phyloP scores from a whole-genome alignment of 2,888 invertebrate species.

The Drosophila flavopinicola region DNA sequence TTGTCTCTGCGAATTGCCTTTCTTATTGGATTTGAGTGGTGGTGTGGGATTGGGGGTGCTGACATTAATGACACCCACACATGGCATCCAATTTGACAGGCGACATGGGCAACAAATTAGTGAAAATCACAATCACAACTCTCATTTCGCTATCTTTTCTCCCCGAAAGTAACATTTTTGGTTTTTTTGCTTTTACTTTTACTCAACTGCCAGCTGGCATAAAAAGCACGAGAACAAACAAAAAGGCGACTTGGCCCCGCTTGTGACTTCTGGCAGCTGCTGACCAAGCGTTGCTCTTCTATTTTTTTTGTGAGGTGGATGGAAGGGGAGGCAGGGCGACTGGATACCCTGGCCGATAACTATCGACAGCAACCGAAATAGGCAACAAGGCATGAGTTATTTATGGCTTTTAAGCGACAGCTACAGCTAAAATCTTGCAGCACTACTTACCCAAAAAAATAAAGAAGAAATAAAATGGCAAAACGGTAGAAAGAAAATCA shows the following conservation, averaged over 20 bases:
- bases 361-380: slow-evolving; percentile 73
- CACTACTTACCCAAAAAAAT: slow-evolving; percentile 21
- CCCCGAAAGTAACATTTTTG: no score
- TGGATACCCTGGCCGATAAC: slow-evolving; percentile 56
- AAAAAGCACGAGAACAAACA: slow-evolving; percentile 8
- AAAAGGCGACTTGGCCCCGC: slow-evolving; percentile 19
- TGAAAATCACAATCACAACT: slow-evolving; percentile 68
- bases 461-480: slow-evolving; percentile 7
- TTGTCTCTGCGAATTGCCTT: slow-evolving; percentile 14
- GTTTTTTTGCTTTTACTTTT: slow-evolving; percentile 17
- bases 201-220: not conserved
- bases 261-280: slow-evolving; percentile 73
- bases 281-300: slow-evolving; percentile 53
- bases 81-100: slow-evolving; percentile 77
- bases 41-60: slow-evolving; percentile 19
- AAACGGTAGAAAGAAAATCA: slow-evolving; percentile 9
- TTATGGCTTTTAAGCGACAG: slow-evolving; percentile 76
- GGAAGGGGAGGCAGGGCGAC: no score
- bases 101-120: slow-evolving; percentile 75
- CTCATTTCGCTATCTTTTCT: slow-evolving; percentile 10
- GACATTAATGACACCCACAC: slow-evolving; percentile 78
- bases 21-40: not conserved
- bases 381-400: slow-evolving; percentile 73
- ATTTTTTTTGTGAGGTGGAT: no score
- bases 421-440: slow-evolving; percentile 48